Base-by-base conservation (phyloP, 2,113 vertebrate species). In the Suricata suricatta region DNA sequence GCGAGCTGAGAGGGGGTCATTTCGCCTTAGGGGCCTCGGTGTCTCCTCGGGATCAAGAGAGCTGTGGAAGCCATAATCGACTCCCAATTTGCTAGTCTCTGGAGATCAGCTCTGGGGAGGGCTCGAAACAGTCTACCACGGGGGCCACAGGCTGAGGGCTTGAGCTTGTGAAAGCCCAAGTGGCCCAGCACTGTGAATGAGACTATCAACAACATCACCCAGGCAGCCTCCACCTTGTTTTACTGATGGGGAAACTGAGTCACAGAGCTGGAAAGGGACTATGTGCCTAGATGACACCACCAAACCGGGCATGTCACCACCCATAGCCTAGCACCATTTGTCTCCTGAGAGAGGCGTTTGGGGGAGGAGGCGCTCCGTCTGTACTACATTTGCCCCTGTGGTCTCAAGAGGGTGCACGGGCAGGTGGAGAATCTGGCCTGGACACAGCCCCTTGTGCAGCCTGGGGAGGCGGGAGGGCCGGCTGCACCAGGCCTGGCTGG, bases 201-300 rank as follows among this genome's bases (percentile, higher is more conserved):
- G 80, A 91, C 31, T 27, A 21, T 15, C 19, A 11, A 21, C 69
- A 68, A 69, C 35, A 63, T 35, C 74, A 33, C 17, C 16, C n/a
- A 33, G 31, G 86, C 10, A 44, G 31, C 2, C 5, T 47, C 50
- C 54, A 3, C 50, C 50, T 81, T n/a, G 47, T n/a, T 81, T 94
- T 66, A 74, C 64, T n/a, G n/a, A 72, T 77, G n/a, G 82, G 81
- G 79, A 93, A 95, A 96, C 79, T 44, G 47, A 96, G 80, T 64
- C 66, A 60, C 5, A 0, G 77, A 68, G 14, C 21, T 47, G 23
- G 38, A 90, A 81, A 50, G 9, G 31, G 38, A 79, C 88, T 35
- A 1, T 10, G 23, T 47, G 60, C 38, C 23, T 3, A 68, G 74
- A 35, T 27, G 35, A 69, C 29, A 52, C 23, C 7, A 23, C 23